A percentile compares a stretch with the other conserved stretches of the same genome.
Conservation (phyloP, 1,140 invertebrate species). For the Drosophila mojavensis region DNA sequence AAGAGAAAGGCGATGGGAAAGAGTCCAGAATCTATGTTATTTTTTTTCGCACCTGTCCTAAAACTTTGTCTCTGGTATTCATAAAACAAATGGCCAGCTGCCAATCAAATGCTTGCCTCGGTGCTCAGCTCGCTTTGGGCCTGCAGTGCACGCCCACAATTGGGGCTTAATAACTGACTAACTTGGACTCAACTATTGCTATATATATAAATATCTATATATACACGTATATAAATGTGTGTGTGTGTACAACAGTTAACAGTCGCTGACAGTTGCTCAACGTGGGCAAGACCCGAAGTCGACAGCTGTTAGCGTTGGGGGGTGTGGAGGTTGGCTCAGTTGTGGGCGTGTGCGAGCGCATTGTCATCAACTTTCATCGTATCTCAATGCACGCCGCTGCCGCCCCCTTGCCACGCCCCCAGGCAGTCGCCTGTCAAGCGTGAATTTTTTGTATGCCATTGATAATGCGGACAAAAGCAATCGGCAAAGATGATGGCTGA, state of each 20-base stretch:
- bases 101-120: constrained; percentile 73
- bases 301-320: background rate
- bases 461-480: constrained; percentile 66
- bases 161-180: constrained; percentile 36
- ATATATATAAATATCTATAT: background rate
- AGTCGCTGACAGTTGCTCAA: constrained; percentile 57
- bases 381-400: constrained; percentile 34
- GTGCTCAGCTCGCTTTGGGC: constrained; percentile 41
- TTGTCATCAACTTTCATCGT: constrained; percentile 73
- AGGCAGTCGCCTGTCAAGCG: constrained; percentile 59
- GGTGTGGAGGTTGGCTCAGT: background rate
- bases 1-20: too few relatives aligned
- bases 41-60: constrained; percentile 53
- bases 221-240: background rate
- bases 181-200: constrained; percentile 6
- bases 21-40: too few relatives aligned
- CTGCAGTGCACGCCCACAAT: constrained; percentile 29
- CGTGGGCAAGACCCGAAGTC: constrained; percentile 1
- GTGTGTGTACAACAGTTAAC: constrained; percentile 21
- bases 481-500: constrained; percentile 41
- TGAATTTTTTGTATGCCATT: constrained; percentile 61
- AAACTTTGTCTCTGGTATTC: constrained; percentile 25
- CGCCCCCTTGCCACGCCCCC: background rate
- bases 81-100: constrained; percentile 61
- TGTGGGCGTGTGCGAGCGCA: constrained; percentile 33